These are phyloP conservation scores for Acanthurus leucopareius DNA, from an alignment of 2,797 vertebrate genomes.

Conservation along the genomic window DNA sequence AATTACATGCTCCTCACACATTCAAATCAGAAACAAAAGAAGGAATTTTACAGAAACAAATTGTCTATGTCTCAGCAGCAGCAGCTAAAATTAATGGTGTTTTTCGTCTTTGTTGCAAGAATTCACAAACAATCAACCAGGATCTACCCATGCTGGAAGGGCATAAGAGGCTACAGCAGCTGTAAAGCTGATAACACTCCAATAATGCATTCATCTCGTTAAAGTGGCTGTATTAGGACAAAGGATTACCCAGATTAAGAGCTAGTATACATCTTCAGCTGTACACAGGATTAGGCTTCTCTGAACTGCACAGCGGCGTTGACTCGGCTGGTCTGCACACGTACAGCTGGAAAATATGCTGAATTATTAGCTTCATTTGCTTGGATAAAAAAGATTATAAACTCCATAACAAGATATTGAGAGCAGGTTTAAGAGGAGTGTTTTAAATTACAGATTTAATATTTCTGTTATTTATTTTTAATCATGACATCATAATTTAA, in stretches of 20 bases:
- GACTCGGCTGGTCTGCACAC: slow-evolving; percentile 8
- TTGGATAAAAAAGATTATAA: not conserved
- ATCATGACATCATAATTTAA: slow-evolving; percentile 3
- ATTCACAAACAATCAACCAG: slow-evolving; percentile 14
- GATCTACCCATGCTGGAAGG: slow-evolving; percentile 8
- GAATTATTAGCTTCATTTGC: slow-evolving; percentile 19
- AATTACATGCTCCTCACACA: not conserved
- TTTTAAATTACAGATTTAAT: not conserved
- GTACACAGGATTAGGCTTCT: slow-evolving; percentile 45
- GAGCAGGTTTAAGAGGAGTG: not conserved
- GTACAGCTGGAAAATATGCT: slow-evolving; percentile 22
- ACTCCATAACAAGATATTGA: not conserved
- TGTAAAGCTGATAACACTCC: slow-evolving; percentile 45
- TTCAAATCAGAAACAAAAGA: not conserved
- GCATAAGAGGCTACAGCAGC: not conserved
- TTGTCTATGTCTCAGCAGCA: not conserved
- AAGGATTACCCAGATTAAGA: slow-evolving; percentile 64
- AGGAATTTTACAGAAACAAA: not conserved
- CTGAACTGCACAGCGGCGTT: slow-evolving; percentile 17
- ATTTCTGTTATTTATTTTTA: not conserved
- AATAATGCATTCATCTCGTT: slow-evolving; percentile 54
- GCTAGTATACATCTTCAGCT: slow-evolving; percentile 30
- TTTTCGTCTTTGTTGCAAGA: slow-evolving; percentile 2
- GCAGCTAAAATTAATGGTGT: not conserved
- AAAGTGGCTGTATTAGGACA: slow-evolving; percentile 65